Conservation (phyloP, 2,888 invertebrate genomes). For the Metellina segmentata region DNA sequence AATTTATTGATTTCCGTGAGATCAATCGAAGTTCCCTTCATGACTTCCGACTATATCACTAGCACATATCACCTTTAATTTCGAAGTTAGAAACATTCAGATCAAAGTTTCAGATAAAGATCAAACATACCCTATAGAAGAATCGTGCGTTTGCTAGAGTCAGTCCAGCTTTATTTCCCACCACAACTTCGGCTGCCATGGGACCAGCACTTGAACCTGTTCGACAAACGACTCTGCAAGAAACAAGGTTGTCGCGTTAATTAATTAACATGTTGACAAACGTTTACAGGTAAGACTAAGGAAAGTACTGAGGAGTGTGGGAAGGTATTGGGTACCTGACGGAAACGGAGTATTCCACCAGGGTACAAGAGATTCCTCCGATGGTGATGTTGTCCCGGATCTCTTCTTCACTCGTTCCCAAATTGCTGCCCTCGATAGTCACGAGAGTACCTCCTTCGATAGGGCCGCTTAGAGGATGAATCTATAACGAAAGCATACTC, state of each 20-base stretch:
- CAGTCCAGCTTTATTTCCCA: slow-evolving; percentile 93
- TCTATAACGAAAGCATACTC: slow-evolving; percentile 82
- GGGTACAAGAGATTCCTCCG: slow-evolving; percentile 81
- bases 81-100: no score
- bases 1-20: no score
- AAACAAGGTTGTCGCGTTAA: not conserved
- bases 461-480: slow-evolving; percentile 91
- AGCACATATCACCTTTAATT: no score
- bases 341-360: slow-evolving; percentile 81
- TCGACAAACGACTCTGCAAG: slow-evolving; percentile 88
- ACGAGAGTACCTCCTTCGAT: slow-evolving; percentile 82
- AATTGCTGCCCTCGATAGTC: slow-evolving; percentile 82
- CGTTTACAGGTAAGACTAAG: not conserved
- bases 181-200: slow-evolving; percentile 87
- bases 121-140: slow-evolving; percentile 86
- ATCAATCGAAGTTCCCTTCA: no score
- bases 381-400: slow-evolving; percentile 81
- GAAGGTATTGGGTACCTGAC: slow-evolving; percentile 78
- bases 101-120: not conserved
- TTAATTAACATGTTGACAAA: not conserved
- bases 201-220: slow-evolving; percentile 89
- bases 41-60: no score
- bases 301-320: not conserved
- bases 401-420: slow-evolving; percentile 82
- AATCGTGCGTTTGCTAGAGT: slow-evolving; percentile 94